Conservation (phyloP, 1,140 invertebrate genomes). For the Helicorthomorpha holstii region DNA sequence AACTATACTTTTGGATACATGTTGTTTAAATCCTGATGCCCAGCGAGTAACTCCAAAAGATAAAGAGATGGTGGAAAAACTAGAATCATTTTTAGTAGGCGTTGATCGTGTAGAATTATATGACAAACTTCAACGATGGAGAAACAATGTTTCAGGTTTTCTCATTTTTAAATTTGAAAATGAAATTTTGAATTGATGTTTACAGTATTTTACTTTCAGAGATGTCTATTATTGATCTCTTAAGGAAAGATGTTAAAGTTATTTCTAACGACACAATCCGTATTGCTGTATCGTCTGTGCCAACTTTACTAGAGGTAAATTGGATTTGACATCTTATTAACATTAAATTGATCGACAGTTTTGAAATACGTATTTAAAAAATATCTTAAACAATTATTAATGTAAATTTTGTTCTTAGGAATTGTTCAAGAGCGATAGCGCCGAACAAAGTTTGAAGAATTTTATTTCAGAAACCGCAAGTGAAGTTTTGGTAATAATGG, state of each 20-base stretch:
- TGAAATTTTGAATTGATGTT: background rate
- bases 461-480: conserved; percentile 1
- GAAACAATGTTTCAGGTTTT: conserved; percentile 8
- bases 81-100: conserved; percentile 2
- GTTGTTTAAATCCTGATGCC: conserved; percentile 8
- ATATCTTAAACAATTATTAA: background rate
- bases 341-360: too few species aligned
- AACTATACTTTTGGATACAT: conserved; percentile 13
- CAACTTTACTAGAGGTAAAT: conserved; percentile 1
- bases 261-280: conserved; percentile 2
- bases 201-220: background rate
- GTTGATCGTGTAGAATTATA: conserved; percentile 4
- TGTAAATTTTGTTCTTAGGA: background rate
- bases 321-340: too few species aligned
- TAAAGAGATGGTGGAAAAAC: conserved; percentile 3
- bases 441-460: background rate
- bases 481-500: conserved; percentile 5
- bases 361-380: background rate
- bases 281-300: conserved; percentile 9
- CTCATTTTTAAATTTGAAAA: background rate
- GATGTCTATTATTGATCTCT: conserved; percentile 7
- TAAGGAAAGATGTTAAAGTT: conserved; percentile 9
- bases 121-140: conserved; percentile 8
- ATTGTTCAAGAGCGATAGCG: background rate
- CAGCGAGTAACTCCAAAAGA: conserved; percentile 12